Conservation (phyloP, 2,797 vertebrate genomes). For the Petrocephalus sullivani region DNA sequence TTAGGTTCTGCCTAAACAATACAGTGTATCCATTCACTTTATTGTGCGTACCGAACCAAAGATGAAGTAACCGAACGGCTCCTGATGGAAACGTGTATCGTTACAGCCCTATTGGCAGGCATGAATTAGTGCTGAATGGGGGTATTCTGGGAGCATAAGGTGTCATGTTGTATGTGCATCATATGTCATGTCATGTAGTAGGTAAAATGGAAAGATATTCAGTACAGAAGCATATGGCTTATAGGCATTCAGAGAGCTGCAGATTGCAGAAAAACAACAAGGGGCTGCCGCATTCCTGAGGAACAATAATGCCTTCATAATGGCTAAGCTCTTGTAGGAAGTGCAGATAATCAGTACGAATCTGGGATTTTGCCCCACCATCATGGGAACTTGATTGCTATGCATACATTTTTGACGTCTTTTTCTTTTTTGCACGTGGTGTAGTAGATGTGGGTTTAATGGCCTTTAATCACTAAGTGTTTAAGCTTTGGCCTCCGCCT, state of each 20-base stretch:
- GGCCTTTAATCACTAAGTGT: not conserved
- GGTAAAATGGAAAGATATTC: not conserved
- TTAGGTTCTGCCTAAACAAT: not conserved
- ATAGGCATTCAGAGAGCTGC: not conserved
- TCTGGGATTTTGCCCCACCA: not conserved
- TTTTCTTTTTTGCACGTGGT: not conserved
- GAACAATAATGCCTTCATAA: not conserved
- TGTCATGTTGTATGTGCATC: not conserved
- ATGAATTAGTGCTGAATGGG: not conserved
- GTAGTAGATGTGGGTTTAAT: not conserved
- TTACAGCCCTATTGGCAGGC: not conserved
- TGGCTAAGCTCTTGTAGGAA: not conserved
- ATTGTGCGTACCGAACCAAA: not conserved
- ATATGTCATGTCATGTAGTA: not conserved
- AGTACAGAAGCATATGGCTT: not conserved
- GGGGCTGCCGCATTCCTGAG: not conserved
- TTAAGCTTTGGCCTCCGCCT: not conserved
- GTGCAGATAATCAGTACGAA: not conserved
- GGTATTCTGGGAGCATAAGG: not conserved
- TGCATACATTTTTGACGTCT: not conserved
- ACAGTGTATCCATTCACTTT: not conserved
- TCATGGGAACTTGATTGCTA: conserved; percentile 9
- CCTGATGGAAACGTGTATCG: not conserved
- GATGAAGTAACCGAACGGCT: not conserved
- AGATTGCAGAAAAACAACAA: not conserved